These are phyloP conservation scores for Plectropomus leopardus DNA, from an alignment of 2,113 vertebrate genomes.

Conservation along the genomic window DNA sequence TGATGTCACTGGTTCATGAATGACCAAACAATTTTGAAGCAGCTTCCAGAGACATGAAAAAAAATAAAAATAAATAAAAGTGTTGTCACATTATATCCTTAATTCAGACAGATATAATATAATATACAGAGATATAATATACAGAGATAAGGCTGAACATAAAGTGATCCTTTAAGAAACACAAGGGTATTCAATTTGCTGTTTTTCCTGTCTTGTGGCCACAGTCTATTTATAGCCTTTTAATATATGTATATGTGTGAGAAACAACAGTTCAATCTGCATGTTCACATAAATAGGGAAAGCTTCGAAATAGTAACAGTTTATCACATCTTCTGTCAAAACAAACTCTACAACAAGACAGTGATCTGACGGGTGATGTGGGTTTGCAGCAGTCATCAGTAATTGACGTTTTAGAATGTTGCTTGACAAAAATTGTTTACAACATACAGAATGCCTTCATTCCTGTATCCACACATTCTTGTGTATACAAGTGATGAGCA, in stretches of 20 bases:
- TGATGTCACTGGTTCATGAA: too few species aligned
- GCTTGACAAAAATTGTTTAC: background rate
- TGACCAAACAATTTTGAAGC: too few species aligned
- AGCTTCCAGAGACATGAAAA: too few species aligned
- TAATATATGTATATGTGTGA: background rate
- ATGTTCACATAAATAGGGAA: background rate
- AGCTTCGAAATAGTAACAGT: background rate
- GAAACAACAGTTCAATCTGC: background rate
- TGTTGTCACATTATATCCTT: too few species aligned
- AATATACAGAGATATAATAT: too few species aligned
- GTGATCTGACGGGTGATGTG: slow-evolving; percentile 1
- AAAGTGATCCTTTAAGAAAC: background rate
- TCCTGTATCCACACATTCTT: background rate
- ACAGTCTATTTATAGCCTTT: background rate
- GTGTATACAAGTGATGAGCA: background rate
- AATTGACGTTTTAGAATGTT: background rate
- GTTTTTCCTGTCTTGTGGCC: background rate
- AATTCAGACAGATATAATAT: too few species aligned
- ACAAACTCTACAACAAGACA: slow-evolving; percentile 14
- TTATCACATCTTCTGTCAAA: slow-evolving; percentile 22
- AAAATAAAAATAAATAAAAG: too few species aligned
- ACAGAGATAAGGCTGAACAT: too few species aligned
- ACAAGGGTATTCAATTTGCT: background rate
- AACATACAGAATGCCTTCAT: background rate
- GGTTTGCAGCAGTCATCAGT: background rate